Conservation (phyloP, 1,140 invertebrate species). For the Riptortus pedestris region DNA sequence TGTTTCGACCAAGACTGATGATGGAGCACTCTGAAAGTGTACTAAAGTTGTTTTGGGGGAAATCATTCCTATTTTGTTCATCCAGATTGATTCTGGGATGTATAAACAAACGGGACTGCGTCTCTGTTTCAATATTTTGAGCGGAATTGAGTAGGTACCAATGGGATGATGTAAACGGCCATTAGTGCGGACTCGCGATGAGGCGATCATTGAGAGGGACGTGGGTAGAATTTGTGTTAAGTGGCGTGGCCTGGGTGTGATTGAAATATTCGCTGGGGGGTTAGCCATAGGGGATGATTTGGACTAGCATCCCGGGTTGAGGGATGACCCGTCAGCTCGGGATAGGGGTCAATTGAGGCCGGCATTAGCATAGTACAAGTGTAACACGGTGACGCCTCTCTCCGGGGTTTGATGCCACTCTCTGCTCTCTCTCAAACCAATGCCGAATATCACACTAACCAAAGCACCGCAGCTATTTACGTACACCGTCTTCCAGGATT, state of each 20-base stretch:
- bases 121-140: background rate
- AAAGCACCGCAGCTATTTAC: too few species aligned
- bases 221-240: background rate
- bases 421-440: background rate
- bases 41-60: too few species aligned
- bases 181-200: background rate
- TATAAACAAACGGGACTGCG: too few species aligned
- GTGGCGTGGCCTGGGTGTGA: background rate
- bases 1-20: too few species aligned
- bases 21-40: too few species aligned
- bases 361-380: background rate
- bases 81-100: too few species aligned
- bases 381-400: background rate
- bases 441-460: too few species aligned
- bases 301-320: too few species aligned
- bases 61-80: too few species aligned
- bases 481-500: too few species aligned
- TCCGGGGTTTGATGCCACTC: background rate
- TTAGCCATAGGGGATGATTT: too few species aligned
- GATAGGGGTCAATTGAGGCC: background rate
- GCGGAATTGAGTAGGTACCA: background rate
- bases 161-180: too few species aligned
- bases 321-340: background rate
- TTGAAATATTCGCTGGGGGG: background rate
- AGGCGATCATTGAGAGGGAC: background rate